Evolutionary conservation across 2,888 invertebrate species (phyloP).

Genomic region (Notodonta ziczac): DNA sequence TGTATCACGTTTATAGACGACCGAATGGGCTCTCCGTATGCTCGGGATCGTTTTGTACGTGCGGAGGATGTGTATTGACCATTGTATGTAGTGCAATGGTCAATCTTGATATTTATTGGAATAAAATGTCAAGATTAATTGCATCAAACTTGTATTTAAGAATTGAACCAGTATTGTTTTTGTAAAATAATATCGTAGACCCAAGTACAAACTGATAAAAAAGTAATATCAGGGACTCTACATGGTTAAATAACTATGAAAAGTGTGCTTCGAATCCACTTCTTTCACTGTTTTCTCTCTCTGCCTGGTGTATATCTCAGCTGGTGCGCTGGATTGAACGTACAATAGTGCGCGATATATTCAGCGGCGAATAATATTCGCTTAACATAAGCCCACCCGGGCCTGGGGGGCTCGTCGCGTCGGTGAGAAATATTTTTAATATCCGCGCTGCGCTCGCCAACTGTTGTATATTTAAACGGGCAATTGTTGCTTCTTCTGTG

Average conservation of each 20-base stretch:
- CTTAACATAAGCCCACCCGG: neutral
- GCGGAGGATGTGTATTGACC: neutral
- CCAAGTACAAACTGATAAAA: too few species aligned
- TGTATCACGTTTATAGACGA: neutral
- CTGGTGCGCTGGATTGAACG: neutral
- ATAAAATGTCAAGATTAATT: too few species aligned
- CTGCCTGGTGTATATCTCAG: neutral
- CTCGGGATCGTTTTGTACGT: neutral
- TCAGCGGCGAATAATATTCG: slow-evolving; percentile 1
- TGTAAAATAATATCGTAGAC: too few species aligned
- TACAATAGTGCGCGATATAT: neutral
- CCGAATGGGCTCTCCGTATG: neutral
- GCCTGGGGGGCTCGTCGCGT: neutral
- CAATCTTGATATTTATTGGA: too few species aligned
- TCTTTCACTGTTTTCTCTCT: neutral
- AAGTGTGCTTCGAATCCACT: neutral
- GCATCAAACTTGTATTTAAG: too few species aligned
- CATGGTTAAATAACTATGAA: neutral
- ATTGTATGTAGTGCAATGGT: neutral
- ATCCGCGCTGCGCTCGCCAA: neutral
- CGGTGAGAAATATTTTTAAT: slow-evolving; percentile 10
- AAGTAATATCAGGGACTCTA: neutral
- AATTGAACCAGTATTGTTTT: too few species aligned
- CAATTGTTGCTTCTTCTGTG: neutral
- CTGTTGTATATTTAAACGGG: neutral